Conservation (phyloP, 2,888 invertebrate genomes). For the Melanophora roralis region DNA sequence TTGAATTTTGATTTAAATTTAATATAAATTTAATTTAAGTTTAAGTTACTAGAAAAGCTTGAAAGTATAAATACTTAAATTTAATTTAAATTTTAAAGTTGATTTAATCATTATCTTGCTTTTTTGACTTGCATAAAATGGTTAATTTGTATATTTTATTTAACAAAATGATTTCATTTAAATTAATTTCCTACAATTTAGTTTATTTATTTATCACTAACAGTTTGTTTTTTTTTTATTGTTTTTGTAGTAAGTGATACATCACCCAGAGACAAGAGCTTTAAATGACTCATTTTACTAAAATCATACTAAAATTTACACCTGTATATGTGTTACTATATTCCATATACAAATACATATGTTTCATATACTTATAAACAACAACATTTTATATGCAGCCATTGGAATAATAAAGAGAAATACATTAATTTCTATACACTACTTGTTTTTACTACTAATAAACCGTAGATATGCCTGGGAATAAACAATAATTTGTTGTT, state of each 20-base stretch:
- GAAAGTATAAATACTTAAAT: too few species aligned
- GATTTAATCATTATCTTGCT: too few species aligned
- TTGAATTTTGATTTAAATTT: too few species aligned
- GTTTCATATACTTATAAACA: not conserved
- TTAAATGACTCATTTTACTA: conserved; percentile 24
- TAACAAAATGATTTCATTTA: too few species aligned
- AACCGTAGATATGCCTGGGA: conserved; percentile 34
- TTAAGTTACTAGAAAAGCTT: too few species aligned
- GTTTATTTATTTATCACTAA: too few species aligned
- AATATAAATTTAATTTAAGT: too few species aligned
- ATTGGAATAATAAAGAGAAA: not conserved
- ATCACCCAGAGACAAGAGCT: conserved; percentile 11
- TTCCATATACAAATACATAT: too few species aligned
- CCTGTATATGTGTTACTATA: not conserved
- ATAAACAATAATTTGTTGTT: conserved; percentile 44
- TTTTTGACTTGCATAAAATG: too few species aligned
- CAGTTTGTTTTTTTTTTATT: not conserved
- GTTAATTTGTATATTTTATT: too few species aligned
- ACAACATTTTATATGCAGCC: conserved; percentile 8
- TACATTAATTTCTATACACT: not conserved
- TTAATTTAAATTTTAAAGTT: too few species aligned
- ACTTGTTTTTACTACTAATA: conserved; percentile 12
- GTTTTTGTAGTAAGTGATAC: conserved; percentile 11
- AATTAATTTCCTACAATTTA: too few species aligned
- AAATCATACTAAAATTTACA: not conserved